Conservation (phyloP, 2,113 vertebrate genomes). For the Microcebus murinus region DNA sequence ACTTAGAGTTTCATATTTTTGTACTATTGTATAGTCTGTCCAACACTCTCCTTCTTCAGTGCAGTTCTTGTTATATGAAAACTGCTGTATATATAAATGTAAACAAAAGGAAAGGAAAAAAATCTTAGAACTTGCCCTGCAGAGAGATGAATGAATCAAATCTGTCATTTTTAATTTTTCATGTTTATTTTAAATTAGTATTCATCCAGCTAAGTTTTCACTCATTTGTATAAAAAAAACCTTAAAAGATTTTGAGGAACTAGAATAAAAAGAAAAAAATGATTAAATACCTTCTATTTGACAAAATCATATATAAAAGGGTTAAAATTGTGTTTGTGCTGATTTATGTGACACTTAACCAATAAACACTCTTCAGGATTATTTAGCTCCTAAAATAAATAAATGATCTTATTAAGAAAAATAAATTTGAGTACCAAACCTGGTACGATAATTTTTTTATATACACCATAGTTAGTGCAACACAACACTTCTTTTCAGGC, state of each 20-base stretch:
- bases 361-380: not conserved
- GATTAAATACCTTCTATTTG: constrained; percentile 14
- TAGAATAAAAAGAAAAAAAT: not conserved
- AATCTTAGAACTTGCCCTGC: not conserved
- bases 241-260: not conserved
- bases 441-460: not conserved
- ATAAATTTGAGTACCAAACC: not conserved
- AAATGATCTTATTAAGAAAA: not conserved
- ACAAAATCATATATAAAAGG: not conserved
- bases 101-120: not conserved
- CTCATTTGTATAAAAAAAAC: not conserved
- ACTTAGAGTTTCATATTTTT: not conserved
- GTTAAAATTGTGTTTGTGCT: not conserved
- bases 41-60: not conserved
- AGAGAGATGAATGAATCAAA: not conserved
- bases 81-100: not conserved
- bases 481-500: not conserved
- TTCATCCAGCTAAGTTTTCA: not conserved
- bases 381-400: not conserved
- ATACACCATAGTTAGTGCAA: not conserved
- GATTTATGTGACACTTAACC: not conserved
- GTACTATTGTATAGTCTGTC: not conserved
- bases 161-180: not conserved
- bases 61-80: not conserved
- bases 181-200: not conserved